phyloP scores from a whole-genome alignment of 1,140 invertebrate species.

The Drosophila punjabiensis region DNA sequence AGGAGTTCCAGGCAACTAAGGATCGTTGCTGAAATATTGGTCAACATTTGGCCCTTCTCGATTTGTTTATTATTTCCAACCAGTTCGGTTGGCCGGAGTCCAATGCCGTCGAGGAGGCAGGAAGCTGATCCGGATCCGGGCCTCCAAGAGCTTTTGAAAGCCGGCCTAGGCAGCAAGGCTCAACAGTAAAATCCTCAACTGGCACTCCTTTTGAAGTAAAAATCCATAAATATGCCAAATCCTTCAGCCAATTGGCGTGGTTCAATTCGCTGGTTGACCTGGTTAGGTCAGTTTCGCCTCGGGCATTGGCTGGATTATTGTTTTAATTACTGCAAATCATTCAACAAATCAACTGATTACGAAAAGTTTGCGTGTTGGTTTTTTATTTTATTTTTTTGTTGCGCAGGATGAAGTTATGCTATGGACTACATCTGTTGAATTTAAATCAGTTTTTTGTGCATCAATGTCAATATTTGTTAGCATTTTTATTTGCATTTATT shows the following conservation, averaged over 20 bases:
- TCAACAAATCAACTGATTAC: slow-evolving; percentile 36
- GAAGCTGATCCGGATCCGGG: slow-evolving; percentile 31
- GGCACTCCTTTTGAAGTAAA: slow-evolving; percentile 34
- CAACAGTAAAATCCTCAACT: slow-evolving; percentile 42
- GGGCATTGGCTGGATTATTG: slow-evolving; percentile 44
- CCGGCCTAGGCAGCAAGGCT: slow-evolving; percentile 38
- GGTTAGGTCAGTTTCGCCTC: slow-evolving; percentile 23
- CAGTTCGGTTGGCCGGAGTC: slow-evolving; percentile 33
- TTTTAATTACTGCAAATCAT: slow-evolving; percentile 50
- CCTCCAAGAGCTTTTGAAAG: slow-evolving; percentile 17
- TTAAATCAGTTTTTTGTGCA: slow-evolving; percentile 34
- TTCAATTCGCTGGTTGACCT: slow-evolving; percentile 56
- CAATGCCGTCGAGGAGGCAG: slow-evolving; percentile 16
- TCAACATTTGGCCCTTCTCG: slow-evolving; percentile 59
- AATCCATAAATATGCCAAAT: slow-evolving; percentile 71
- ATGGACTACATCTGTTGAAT: slow-evolving; percentile 11
- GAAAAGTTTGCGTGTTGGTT: slow-evolving; percentile 26
- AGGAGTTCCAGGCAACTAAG: slow-evolving; percentile 9
- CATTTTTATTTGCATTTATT: background rate
- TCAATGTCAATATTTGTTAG: slow-evolving; percentile 11
- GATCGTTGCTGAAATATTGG: slow-evolving; percentile 72
- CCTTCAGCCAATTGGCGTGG: slow-evolving; percentile 33
- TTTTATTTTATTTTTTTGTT: background rate
- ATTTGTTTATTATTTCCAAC: slow-evolving; percentile 65
- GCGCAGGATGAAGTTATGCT: background rate